Evolutionary conservation across 2,888 invertebrate species (phyloP), one percentile per base, ranked within the genome.

Genomic region (Morpho helenor): DNA sequence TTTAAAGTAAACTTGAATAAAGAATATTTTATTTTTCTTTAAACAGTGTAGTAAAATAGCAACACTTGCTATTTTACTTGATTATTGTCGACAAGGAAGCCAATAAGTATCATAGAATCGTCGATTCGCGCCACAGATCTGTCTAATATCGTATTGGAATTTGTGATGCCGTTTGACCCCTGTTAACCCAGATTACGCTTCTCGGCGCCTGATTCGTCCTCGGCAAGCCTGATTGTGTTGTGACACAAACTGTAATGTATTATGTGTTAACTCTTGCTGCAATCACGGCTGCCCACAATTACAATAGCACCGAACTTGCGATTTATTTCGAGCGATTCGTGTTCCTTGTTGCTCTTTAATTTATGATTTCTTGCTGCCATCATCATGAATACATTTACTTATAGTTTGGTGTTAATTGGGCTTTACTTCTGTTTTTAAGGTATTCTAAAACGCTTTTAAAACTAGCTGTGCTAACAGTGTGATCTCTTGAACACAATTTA

Each of bases 101-200:
- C 76, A 80, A 78, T 72, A 70, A 67, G 71, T 66, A 63, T 80
- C 79, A 76, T 82, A 79, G 82, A 79, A 78, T 76, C 80, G 84
- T 82, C 83, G 88, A 87, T 88, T 88, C 87, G 84, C 88, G 89
- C 87, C 86, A 87, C 87, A 87, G 90, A 90, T 90, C 88, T 86
- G 85, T 91, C 88, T 91, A 91, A 91, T 91, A 88, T 91, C 92
- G 91, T 92, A 92, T 91, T 92, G 93, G 93, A 93, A 93, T 93
- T 91, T 93, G 92, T 92, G 92, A 91, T 91, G 93, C 91, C 92
- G 92, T 93, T 93, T 93, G 93, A 93, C 93, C 93, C 92, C 93
- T 92, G 93, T 93, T 93, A 93, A 93, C 93, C 93, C 92, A 93
- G 93, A 93, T 93, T 93, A 93, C 92, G 90, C 83, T 86, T 81